Evolutionary conservation across 1,140 invertebrate species (phyloP).

Genomic region (Araneus ventricosus): DNA sequence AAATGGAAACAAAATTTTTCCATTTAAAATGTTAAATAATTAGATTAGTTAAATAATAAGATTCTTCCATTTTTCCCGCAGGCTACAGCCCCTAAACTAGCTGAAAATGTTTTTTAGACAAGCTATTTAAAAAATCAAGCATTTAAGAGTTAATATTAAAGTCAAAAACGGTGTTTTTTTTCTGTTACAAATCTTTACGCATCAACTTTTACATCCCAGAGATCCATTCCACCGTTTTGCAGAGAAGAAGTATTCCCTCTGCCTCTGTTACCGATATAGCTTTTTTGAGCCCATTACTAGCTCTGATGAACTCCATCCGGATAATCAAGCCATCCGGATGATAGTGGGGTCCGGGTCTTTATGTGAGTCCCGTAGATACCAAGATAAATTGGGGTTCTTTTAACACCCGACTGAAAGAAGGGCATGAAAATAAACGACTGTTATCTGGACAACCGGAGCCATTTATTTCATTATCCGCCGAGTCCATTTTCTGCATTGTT

Average conservation of each 20-base stretch:
- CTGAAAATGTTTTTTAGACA: too few species aligned
- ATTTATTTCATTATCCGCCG: conserved; percentile 69
- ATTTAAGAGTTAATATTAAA: too few species aligned
- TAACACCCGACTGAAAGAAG: not conserved
- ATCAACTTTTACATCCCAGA: too few species aligned
- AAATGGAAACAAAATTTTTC: too few species aligned
- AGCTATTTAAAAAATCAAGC: too few species aligned
- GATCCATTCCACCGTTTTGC: too few species aligned
- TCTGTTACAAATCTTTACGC: too few species aligned
- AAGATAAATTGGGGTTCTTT: conserved; percentile 66
- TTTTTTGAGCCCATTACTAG: not conserved
- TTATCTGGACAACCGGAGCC: conserved; percentile 48
- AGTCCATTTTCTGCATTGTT: conserved; percentile 56
- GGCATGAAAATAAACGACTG: conserved; percentile 57
- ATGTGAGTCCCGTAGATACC: conserved; percentile 8
- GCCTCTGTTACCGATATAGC: not conserved
- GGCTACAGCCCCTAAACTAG: too few species aligned
- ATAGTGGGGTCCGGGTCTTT: conserved; percentile 14
- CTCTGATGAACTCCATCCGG: conserved; percentile 22
- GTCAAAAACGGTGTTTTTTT: too few species aligned
- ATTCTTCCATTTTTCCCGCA: too few species aligned
- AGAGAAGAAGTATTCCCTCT: not conserved
- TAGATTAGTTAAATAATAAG: too few species aligned
- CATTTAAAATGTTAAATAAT: too few species aligned
- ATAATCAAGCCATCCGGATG: conserved; percentile 59